Evolutionary conservation across 92 coral and sea anemone genomes (phyloP), one percentile per base, ranked within the genome.

Genomic region (Chrysogorgia sp.): DNA sequence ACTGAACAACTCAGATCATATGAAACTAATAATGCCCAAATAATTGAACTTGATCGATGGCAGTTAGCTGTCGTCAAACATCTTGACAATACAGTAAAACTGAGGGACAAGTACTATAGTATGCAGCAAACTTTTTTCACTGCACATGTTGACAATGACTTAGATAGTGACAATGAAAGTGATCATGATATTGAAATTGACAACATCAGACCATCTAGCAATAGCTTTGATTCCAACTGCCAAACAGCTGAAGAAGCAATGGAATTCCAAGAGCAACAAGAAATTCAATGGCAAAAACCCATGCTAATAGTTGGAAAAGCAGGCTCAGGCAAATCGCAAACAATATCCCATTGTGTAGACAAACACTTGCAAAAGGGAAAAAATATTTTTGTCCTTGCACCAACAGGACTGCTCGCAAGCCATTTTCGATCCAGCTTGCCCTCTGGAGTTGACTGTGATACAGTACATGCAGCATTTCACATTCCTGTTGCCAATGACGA

Each of bases 381-480:
- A 0, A 10, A 17, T 4, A 14, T 67, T 2, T 40, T 67, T 0
- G 21, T 45, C 7, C 58, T 58, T 0, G 21, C 59, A 2, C 61
- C 77, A 7, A 71, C 79, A 0, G 56, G 26, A 1, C 70, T 81
- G 0, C 15, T 81, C 0, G 32, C 72, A 0, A 75, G 47, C 8
- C 48, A 26, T 0, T 82, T 34, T 21, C 9, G 34, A 2, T 4
- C 37, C 15, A 26, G 24, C 1, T 32, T 82, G 10, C 26, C 40
- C 0, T 0, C 2, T 0, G 65, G 30, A 0, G 34, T 82, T 3
- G 8, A 0, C 3, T 0, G 28, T 1, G 61, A 81, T 0, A 81
- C 85, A 25, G 20, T 70, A 0, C 85, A 81, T 30, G 15, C 63
- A 0, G 64, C 85, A 8, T 81, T 81, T 17, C n/a, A 37, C 23